These are phyloP conservation scores for Lucilia sericata DNA, from an alignment of 1,140 invertebrate genomes.

Conservation along the genomic window DNA sequence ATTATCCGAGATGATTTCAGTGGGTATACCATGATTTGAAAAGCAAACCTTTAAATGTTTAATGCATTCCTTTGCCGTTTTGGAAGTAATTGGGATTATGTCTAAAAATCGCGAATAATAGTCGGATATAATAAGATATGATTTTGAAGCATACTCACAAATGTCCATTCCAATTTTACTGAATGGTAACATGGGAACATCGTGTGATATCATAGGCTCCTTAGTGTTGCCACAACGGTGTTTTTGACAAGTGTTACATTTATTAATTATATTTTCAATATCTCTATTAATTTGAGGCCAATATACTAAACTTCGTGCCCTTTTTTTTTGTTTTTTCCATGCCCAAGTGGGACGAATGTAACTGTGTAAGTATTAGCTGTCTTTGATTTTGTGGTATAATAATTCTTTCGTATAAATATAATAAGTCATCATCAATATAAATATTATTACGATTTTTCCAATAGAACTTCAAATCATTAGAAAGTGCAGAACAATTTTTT, in stretches of 20 bases:
- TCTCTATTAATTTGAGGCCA: background rate
- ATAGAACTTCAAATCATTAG: background rate
- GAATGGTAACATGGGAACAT: background rate
- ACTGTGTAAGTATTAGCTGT: background rate
- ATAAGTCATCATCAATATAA: background rate
- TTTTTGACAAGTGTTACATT: no score
- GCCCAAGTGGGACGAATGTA: background rate
- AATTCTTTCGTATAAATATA: slow-evolving; percentile 2
- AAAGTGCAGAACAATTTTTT: background rate
- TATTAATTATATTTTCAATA: slow-evolving; percentile 8
- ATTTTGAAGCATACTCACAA: background rate
- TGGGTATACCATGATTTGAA: background rate
- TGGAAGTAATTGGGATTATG: background rate
- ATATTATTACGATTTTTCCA: background rate
- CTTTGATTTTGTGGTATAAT: background rate
- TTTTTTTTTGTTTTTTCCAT: background rate
- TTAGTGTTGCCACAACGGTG: background rate
- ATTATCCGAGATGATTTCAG: no score
- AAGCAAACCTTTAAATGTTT: background rate
- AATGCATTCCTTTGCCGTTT: background rate
- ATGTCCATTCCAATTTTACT: background rate
- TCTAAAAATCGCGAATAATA: background rate
- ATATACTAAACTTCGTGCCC: background rate
- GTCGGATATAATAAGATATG: background rate
- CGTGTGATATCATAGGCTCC: background rate